Percentiles rank a stretch among this genome's conserved stretches.
phyloP scores from a whole-genome alignment of 92 coral and sea anemone species.

The Montipora capitata region DNA sequence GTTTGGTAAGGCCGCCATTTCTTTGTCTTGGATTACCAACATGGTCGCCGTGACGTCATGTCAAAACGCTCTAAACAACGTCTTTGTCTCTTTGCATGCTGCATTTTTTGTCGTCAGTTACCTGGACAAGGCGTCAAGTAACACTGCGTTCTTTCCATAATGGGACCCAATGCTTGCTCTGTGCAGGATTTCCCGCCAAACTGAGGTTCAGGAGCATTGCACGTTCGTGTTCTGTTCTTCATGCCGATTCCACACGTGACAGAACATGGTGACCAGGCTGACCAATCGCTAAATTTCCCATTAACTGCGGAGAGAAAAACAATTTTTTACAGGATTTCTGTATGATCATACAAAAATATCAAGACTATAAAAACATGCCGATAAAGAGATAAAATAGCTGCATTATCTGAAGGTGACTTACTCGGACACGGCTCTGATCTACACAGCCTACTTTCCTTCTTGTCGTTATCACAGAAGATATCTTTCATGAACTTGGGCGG shows the following conservation, averaged over 20 bases:
- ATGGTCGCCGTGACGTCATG: too few relatives aligned
- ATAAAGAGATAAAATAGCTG: too few relatives aligned
- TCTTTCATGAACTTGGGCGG: conserved; percentile 87
- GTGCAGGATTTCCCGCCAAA: conserved; percentile 96
- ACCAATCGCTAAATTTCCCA: conserved; percentile 94
- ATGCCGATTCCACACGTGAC: conserved; percentile 95
- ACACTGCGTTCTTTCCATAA: conserved; percentile 82
- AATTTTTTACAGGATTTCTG: background rate
- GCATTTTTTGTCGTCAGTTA: conserved; percentile 29
- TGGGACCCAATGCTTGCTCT: conserved; percentile 93
- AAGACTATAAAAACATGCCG: background rate
- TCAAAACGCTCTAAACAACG: too few relatives aligned
- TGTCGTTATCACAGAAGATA: conserved; percentile 86
- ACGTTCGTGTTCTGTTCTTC: conserved; percentile 92
- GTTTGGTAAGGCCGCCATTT: too few relatives aligned
- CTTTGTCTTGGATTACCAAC: too few relatives aligned
- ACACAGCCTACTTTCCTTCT: conserved; percentile 83
- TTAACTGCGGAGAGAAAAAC: conserved; percentile 63
- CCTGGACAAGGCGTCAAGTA: conserved; percentile 97
- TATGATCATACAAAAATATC: too few relatives aligned
- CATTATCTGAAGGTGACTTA: conserved; percentile 58
- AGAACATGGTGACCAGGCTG: conserved; percentile 95
- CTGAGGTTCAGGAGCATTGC: conserved; percentile 87
- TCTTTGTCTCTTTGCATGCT: background rate
- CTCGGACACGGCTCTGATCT: conserved; percentile 94